phyloP scores from a whole-genome alignment of 2,888 invertebrate species.

The Pyrrhosoma nymphula region DNA sequence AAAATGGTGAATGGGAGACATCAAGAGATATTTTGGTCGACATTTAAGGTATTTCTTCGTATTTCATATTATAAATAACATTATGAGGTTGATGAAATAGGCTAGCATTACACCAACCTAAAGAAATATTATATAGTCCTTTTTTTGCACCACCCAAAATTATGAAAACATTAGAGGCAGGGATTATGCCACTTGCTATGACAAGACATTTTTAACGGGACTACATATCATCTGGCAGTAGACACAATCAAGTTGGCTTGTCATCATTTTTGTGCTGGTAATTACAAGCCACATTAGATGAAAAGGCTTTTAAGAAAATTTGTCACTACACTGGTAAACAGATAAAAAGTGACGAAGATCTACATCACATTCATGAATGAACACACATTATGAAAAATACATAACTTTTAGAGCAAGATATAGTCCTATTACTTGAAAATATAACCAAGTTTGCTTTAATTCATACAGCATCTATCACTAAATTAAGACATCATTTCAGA shows the following conservation, averaged over 20 bases:
- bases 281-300: not conserved
- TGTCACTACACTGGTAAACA: not conserved
- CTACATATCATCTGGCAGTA: conserved; percentile 1
- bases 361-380: not conserved
- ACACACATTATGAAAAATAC: not conserved
- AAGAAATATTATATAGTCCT: not conserved
- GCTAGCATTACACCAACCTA: not conserved
- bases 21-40: not conserved
- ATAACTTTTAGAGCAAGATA: not conserved
- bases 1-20: not conserved
- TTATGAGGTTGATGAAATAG: not conserved
- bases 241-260: not conserved
- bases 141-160: not conserved
- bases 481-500: not conserved
- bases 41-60: not conserved
- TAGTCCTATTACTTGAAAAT: not conserved
- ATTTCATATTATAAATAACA: not conserved
- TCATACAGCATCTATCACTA: not conserved
- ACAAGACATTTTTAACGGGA: not conserved
- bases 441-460: not conserved
- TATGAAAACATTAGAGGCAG: not conserved
- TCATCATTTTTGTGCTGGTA: not conserved
- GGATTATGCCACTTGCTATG: not conserved
- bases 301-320: not conserved
- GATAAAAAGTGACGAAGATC: not conserved